Conservation (phyloP, 2,797 vertebrate genomes). For the Malurus splendens region DNA sequence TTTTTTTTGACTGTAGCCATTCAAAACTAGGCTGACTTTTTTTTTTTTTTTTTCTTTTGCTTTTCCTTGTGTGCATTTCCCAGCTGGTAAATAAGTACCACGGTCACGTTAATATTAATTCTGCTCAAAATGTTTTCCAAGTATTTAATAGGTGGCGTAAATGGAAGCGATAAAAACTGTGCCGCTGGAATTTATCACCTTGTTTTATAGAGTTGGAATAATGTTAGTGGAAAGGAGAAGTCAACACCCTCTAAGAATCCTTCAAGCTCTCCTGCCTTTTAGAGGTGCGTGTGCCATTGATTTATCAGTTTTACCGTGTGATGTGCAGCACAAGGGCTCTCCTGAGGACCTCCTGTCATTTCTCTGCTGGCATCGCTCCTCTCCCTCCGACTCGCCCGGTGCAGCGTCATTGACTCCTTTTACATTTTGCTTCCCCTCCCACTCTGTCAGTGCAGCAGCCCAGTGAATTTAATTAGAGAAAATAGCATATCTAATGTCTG, state of each 20-base stretch:
- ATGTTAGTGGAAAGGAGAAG: constrained; percentile 46
- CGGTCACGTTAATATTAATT: background rate
- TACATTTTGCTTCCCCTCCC: constrained; percentile 31
- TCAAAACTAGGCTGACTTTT: background rate
- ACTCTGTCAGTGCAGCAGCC: constrained; percentile 33
- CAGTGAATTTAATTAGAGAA: constrained; percentile 50
- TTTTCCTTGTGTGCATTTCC: background rate
- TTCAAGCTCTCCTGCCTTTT: constrained; percentile 20
- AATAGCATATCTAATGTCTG: constrained; percentile 12
- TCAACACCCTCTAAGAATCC: constrained; percentile 44
- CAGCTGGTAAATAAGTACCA: background rate
- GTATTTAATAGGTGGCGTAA: background rate
- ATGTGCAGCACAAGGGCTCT: constrained; percentile 31
- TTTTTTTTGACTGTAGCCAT: background rate
- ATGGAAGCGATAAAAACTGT: background rate
- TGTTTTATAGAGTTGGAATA: constrained; percentile 40
- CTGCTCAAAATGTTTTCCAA: background rate
- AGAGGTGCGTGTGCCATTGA: background rate
- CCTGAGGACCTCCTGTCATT: constrained; percentile 47
- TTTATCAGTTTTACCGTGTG: constrained; percentile 37
- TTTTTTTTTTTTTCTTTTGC: background rate
- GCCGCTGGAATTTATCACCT: constrained; percentile 26
- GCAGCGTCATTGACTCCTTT: constrained; percentile 41
- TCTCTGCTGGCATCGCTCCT: constrained; percentile 26
- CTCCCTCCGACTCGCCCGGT: constrained; percentile 27